These are phyloP conservation scores for Acanthurus leucopareius DNA, from an alignment of 2,797 vertebrate genomes.

Conservation along the genomic window DNA sequence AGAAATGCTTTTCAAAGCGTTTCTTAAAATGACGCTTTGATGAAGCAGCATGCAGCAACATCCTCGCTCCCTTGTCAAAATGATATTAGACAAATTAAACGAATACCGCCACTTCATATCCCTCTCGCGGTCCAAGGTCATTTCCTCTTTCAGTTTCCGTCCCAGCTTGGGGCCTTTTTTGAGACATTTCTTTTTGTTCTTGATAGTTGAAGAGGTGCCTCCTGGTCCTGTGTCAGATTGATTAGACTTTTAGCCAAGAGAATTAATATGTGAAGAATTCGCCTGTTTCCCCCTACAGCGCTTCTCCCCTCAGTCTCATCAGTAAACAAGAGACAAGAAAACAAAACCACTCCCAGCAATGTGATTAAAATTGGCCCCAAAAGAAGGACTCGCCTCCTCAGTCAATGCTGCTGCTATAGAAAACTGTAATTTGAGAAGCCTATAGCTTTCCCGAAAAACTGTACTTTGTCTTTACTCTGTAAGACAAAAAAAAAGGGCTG, in stretches of 20 bases:
- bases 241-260: constrained; percentile 81
- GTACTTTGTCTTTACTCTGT: constrained; percentile 33
- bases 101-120: constrained; percentile 47
- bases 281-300: constrained; percentile 66
- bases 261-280: constrained; percentile 82
- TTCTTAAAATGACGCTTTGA: constrained; percentile 57
- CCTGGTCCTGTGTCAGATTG: constrained; percentile 76
- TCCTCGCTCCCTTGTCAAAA: constrained; percentile 65
- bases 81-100: constrained; percentile 71
- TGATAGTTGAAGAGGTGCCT: constrained; percentile 68
- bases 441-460: constrained; percentile 36
- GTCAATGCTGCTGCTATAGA: constrained; percentile 70
- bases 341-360: constrained; percentile 72
- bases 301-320: constrained; percentile 71
- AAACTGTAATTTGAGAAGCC: constrained; percentile 55
- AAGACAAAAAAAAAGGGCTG: constrained; percentile 12
- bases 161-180: constrained; percentile 57
- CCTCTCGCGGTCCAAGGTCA: constrained; percentile 64
- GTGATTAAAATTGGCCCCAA: constrained; percentile 79
- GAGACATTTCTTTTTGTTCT: constrained; percentile 70
- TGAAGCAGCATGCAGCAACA: constrained; percentile 38
- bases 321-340: constrained; percentile 81
- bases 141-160: constrained; percentile 57
- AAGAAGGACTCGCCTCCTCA: constrained; percentile 69
- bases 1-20: constrained; percentile 56